Percentiles rank a stretch among this genome's conserved stretches.
phyloP scores from a whole-genome alignment of 2,113 vertebrate genomes.

The Takifugu bimaculatus region DNA sequence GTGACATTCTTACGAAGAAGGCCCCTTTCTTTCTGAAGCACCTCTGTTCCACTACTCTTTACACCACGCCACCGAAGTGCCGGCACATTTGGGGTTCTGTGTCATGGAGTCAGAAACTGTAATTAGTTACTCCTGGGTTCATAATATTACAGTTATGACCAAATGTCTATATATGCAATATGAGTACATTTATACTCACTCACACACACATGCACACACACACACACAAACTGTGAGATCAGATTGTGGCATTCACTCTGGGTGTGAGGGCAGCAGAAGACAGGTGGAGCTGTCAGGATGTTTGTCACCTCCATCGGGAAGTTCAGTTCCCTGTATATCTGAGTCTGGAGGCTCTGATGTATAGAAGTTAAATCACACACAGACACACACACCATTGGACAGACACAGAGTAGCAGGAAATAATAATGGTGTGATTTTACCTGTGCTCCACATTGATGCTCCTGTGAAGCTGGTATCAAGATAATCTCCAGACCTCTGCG shows the following conservation, averaged over 20 bases:
- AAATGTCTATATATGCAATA: neutral
- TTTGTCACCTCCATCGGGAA: slow-evolving; percentile 12
- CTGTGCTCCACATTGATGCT: slow-evolving; percentile 75
- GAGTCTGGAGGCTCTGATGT: neutral
- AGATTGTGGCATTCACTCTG: slow-evolving; percentile 1
- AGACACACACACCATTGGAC: neutral
- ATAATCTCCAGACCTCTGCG: neutral
- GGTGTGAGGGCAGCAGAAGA: slow-evolving; percentile 25
- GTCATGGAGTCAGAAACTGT: slow-evolving; percentile 1
- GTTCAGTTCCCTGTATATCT: neutral
- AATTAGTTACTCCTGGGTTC: neutral
- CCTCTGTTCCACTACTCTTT: neutral
- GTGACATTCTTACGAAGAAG: slow-evolving; percentile 58
- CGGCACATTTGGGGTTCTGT: neutral
- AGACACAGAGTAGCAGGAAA: neutral
- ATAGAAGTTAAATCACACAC: neutral
- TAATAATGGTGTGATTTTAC: slow-evolving; percentile 49
- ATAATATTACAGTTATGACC: neutral
- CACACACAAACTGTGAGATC: neutral
- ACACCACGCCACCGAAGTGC: neutral
- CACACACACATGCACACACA: neutral
- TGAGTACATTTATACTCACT: too few relatives aligned
- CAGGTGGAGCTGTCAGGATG: slow-evolving; percentile 47
- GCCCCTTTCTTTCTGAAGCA: slow-evolving; percentile 38
- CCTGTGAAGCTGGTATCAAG: slow-evolving; percentile 14